Evolutionary conservation across 2,888 invertebrate genomes (phyloP), one percentile per base, ranked within the genome.

Genomic region (Ectobius pallidus): DNA sequence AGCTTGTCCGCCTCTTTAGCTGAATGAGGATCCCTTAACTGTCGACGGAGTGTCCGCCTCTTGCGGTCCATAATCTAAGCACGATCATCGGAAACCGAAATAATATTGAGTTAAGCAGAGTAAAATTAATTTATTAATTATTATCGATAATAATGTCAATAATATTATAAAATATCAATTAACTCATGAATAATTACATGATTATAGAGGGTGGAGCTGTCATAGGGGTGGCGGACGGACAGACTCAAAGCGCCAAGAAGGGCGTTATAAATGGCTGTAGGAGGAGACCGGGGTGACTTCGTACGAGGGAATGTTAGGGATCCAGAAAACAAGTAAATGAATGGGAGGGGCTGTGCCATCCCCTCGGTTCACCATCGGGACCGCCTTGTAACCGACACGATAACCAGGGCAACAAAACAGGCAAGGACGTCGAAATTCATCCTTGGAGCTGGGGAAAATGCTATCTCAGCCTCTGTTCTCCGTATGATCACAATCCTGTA

Each of bases 351-450:
- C 71, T 44, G 72, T 39, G 55, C 49, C 69, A 69, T 52, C 39
- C 73, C 70, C 71, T 44, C 63, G 69, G 68, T n/a, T 62, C 49
- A 16, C 68, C 61, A 70, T 73, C 71, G 52, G 75, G 75, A 74
- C 75, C 75, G 75, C 75, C 75, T 75, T 72, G 65, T 70, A 70
- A 69, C 72, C 55, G 69, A 70, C 68, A 42, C 69, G 55, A 44
- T 42, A 11, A 42, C 46, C 71, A 73, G 75, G 65, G 42, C 39
- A 25, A 55, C 69, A 75, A 62, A 18, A 72, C 0, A 20, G 2
- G 0, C 0, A 9, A 69, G 68, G 65, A 69, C n/a, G 58, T 58
- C n/a, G 58, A 9, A 3, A 25, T n/a, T 46, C 18, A 46, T 3
- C 9, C n/a, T 46, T 11, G 9, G 16, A 7, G 11, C 46, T n/a